phyloP scores from a whole-genome alignment of 2,888 invertebrate species.

The Zonitis immaculata region DNA sequence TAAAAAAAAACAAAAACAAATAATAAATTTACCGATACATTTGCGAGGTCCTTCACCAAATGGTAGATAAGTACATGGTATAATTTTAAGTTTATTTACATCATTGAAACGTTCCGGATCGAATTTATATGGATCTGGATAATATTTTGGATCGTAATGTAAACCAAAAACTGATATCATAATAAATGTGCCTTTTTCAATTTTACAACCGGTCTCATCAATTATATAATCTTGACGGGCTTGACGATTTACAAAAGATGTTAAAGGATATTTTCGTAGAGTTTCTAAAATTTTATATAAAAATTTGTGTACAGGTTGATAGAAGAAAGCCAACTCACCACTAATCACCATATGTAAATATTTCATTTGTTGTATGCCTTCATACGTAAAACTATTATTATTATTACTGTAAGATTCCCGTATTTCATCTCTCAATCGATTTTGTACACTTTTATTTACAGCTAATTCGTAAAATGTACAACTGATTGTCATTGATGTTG shows the following conservation, averaged over 20 bases:
- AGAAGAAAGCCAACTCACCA: too few relatives aligned
- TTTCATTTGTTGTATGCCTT: conserved; percentile 51
- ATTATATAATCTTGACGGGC: conserved; percentile 38
- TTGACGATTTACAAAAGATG: conserved; percentile 36
- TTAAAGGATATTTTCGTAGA: conserved; percentile 46
- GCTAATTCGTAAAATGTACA: conserved; percentile 55
- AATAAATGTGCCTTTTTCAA: conserved; percentile 45
- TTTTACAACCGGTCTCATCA: conserved; percentile 41
- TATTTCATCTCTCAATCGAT: conserved; percentile 51
- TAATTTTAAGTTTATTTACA: conserved; percentile 34
- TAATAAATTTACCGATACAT: conserved; percentile 46
- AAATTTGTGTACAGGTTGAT: too few relatives aligned
- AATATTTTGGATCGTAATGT: conserved; percentile 44
- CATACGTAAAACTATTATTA: conserved; percentile 50
- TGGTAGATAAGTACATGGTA: conserved; percentile 31
- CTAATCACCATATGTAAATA: conserved; percentile 52
- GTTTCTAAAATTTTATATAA: conserved; percentile 43
- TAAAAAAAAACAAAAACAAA: too few relatives aligned
- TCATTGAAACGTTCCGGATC: conserved; percentile 48
- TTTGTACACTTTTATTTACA: conserved; percentile 51
- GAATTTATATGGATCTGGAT: conserved; percentile 46
- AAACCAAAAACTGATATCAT: conserved; percentile 42
- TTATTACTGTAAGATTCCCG: conserved; percentile 42
- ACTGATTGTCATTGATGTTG: conserved; percentile 55
- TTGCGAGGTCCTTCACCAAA: conserved; percentile 45